Evolutionary conservation across 2,888 invertebrate species (phyloP).

Genomic region (Pterostichus madidus): DNA sequence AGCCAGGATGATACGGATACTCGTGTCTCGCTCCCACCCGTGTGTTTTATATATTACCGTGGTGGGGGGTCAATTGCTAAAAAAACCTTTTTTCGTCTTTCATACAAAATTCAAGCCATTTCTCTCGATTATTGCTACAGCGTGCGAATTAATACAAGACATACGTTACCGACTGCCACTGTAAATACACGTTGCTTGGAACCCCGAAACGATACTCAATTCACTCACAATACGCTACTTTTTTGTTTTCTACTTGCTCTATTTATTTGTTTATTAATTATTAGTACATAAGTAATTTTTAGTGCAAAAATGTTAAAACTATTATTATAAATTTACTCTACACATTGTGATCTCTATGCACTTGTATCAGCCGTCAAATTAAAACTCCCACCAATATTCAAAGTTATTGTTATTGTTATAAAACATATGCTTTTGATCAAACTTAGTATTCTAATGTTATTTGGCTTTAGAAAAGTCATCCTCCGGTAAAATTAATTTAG

Average conservation of each 20-base stretch:
- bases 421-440: no score
- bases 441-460: no score
- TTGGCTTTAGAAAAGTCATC: no score
- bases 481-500: no score
- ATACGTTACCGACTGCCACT: conserved; percentile 69
- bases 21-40: conserved; percentile 70
- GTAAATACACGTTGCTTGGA: conserved; percentile 41
- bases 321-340: no score
- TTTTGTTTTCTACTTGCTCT: neutral
- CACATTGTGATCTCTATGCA: no score
- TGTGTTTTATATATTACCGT: conserved; percentile 75
- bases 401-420: no score
- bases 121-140: conserved; percentile 76
- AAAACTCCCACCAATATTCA: no score
- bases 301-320: no score
- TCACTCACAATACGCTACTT: neutral
- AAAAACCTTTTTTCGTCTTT: conserved; percentile 76
- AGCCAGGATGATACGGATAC: conserved; percentile 67
- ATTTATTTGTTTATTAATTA: neutral
- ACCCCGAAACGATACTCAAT: neutral
- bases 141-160: conserved; percentile 74
- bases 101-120: conserved; percentile 77
- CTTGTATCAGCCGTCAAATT: no score
- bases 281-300: no score
- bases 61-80: conserved; percentile 76